Percentiles rank a stretch among this genome's conserved stretches.
Evolutionary conservation across 2,888 invertebrate genomes (phyloP).

Genomic region (Formica aserva): DNA sequence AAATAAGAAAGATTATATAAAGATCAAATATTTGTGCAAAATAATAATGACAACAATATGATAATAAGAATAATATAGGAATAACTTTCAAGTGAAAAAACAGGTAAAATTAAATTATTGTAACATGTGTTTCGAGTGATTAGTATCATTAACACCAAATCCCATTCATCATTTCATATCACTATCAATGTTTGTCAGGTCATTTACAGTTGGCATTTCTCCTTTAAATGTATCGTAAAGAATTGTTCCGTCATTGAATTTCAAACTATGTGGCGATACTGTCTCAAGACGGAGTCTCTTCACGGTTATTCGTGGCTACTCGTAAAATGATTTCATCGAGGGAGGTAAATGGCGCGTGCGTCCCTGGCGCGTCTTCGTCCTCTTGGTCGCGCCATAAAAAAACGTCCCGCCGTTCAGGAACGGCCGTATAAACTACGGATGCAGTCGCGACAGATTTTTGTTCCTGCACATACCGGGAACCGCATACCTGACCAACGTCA

Average conservation of each 20-base stretch:
- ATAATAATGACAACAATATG: not conserved
- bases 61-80: not conserved
- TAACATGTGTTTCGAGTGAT: not conserved
- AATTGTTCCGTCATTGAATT: not conserved
- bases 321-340: conserved; percentile 36
- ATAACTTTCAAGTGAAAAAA: not conserved
- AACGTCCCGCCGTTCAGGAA: conserved; percentile 53
- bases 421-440: conserved; percentile 66
- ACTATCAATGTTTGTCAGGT: not conserved
- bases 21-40: not conserved
- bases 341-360: conserved; percentile 9
- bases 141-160: not conserved
- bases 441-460: conserved; percentile 61
- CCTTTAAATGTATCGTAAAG: not conserved
- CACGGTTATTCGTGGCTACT: not conserved
- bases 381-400: conserved; percentile 15
- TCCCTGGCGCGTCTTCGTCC: conserved; percentile 24
- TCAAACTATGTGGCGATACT: not conserved
- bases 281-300: not conserved
- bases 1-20: not conserved
- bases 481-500: conserved; percentile 72
- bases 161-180: not conserved
- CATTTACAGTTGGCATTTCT: not conserved
- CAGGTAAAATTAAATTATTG: not conserved
- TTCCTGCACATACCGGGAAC: conserved; percentile 48